Percentiles rank a stretch among this genome's conserved stretches.
phyloP scores from a whole-genome alignment of 2,888 invertebrate species.

The Archips crataeganus region DNA sequence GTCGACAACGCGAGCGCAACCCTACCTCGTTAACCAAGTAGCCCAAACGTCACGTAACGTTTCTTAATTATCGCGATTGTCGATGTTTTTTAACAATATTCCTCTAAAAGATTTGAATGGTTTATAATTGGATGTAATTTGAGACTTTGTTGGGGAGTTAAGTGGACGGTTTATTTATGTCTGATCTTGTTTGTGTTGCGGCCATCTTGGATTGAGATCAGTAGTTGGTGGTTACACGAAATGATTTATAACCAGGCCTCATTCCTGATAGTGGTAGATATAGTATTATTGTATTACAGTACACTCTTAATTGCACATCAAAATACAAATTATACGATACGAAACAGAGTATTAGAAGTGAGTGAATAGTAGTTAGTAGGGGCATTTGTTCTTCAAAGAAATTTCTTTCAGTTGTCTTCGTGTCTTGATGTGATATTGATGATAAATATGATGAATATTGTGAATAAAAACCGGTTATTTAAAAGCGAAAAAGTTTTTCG shows the following conservation, averaged over 20 bases:
- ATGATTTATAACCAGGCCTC: conserved; percentile 45
- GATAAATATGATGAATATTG: too few relatives aligned
- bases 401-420: too few relatives aligned
- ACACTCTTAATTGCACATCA: too few relatives aligned
- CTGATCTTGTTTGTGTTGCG: conserved; percentile 46
- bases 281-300: too few relatives aligned
- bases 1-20: conserved; percentile 50
- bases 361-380: too few relatives aligned
- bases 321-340: too few relatives aligned
- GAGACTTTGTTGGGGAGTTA: conserved; percentile 72
- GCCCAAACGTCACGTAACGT: conserved; percentile 77
- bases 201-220: conserved; percentile 75
- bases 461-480: too few relatives aligned
- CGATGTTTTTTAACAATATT: conserved; percentile 68
- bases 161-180: conserved; percentile 26
- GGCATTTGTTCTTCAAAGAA: too few relatives aligned
- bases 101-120: conserved; percentile 81
- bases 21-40: conserved; percentile 73
- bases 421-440: too few relatives aligned
- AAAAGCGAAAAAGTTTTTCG: too few relatives aligned
- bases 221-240: conserved; percentile 66
- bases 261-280: neutral
- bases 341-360: too few relatives aligned
- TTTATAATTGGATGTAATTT: conserved; percentile 85
- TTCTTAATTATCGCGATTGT: conserved; percentile 82